These are phyloP conservation scores for Oscheius sp. DNA, from an alignment of 2,888 invertebrate species.

Conservation along the genomic window DNA sequence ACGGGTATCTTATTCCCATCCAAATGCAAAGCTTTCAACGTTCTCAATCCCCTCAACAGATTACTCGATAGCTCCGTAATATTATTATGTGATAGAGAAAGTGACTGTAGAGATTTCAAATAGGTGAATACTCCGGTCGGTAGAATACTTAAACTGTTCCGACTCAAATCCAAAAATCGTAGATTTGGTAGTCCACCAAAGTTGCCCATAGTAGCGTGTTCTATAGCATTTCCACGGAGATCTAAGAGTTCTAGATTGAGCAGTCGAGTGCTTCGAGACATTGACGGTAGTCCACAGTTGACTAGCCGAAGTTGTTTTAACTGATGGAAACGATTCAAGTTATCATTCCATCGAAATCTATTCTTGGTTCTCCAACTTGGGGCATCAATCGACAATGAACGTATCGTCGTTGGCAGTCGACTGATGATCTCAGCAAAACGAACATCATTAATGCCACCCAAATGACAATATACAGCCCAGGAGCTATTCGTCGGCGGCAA, in stretches of 20 bases:
- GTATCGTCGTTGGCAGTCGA: conserved; percentile 54
- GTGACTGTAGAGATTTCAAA: conserved; percentile 49
- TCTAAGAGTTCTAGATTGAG: conserved; percentile 61
- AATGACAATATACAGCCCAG: conserved; percentile 57
- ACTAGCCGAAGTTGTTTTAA: conserved; percentile 58
- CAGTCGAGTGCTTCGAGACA: conserved; percentile 60
- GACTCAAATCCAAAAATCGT: conserved; percentile 75
- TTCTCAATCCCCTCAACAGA: conserved; percentile 76
- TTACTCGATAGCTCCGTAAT: conserved; percentile 73
- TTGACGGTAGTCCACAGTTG: conserved; percentile 62
- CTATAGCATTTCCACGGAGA: conserved; percentile 55
- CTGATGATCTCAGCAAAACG: conserved; percentile 58
- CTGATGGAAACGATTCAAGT: conserved; percentile 66
- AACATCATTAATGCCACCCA: conserved; percentile 61
- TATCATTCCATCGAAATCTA: conserved; percentile 63
- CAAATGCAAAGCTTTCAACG: conserved; percentile 77
- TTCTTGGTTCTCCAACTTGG: conserved; percentile 55
- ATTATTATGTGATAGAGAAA: conserved; percentile 77
- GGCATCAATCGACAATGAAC: conserved; percentile 67
- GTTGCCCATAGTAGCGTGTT: conserved; percentile 61
- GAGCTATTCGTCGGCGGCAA: conserved; percentile 38
- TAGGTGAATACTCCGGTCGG: conserved; percentile 71
- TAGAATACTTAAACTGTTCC: conserved; percentile 74
- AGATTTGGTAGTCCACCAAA: conserved; percentile 72
- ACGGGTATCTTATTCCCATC: conserved; percentile 75